Base-by-base conservation (phyloP, 1,140 invertebrate species). In the Euwallacea similis region DNA sequence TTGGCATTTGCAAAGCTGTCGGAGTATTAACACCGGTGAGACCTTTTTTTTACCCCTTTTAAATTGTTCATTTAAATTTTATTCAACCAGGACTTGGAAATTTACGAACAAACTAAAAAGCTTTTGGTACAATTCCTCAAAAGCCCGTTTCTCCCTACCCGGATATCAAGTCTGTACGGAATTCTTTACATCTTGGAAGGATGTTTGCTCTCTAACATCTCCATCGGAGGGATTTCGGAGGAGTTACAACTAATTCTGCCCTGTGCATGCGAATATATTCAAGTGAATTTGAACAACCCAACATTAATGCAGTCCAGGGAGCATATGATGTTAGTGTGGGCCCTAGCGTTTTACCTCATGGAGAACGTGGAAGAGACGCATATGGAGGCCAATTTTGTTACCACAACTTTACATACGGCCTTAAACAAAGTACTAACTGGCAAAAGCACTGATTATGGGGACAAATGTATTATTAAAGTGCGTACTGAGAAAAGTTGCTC, bases 121-220 rank as follows among this genome's bases (percentile, higher is more conserved):
- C 76, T 89, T 7, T 76, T 93, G 11, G 89, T 91, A 42, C 76
- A 80, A 44, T 85, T 87, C 76, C 83, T 92, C 1, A 89, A 88
- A 78, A 89, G 86, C 76, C 85, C 83, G 10, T 89, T 89, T 77
- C 76, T 91, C 9, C 84, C 89, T 2, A 87, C 88, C 11, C 86
- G 88, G 77, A 87, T 91, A 47, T 85, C 89, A 9, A 86, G 89
- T 42, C 80, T 95, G 15, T 87, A 92, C 78, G 92, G 92, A 1
- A 81, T 90, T n/a, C 81, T 94, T 7, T 94, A 92, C 80, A 79
- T 95, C 55, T 82, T 95, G 47, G 88, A 88, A 86, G 90, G 86
- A 71, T 87, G 85, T 61, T 82, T 85, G 67, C 79, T 87, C 9
- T 82, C 84, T 2, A 85, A 86, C 68, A 87, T 85, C 62, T 84